Evolutionary conservation across 2,888 invertebrate species (phyloP), one percentile per base, ranked within the genome.

Genomic region (Rhabditophanes sp.): DNA sequence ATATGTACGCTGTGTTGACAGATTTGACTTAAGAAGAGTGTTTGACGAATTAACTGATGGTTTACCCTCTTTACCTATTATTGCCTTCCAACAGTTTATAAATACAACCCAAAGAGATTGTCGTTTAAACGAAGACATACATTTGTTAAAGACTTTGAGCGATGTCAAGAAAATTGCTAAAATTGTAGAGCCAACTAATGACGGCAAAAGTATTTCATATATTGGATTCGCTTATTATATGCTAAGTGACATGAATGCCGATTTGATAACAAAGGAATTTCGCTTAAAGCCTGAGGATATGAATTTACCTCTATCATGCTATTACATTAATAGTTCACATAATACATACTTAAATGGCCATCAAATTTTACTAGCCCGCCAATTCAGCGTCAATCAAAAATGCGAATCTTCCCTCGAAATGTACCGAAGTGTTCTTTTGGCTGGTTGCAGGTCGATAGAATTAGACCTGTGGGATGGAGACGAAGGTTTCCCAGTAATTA

Each of bases 191-290:
- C n/a, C n/a, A n/a, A n/a, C n/a, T n/a, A n/a, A n/a, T n/a, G n/a
- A n/a, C n/a, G n/a, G n/a, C n/a, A n/a, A n/a, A n/a, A n/a, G n/a
- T n/a, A n/a, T n/a, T n/a, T n/a, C n/a, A 30, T 36, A 3, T 2
- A 27, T 11, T 39, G 18, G 93, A 22, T 76, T 96, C 52, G 87
- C 87, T 68, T 78, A 88, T 43, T 96, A 90, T 72, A 75, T 96
- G 50, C 90, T 93, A 85, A 88, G 90, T 0, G 93, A 96, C 67
- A 90, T 90, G 71, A 93, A 93, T 71, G 88, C 90, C 0, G 93
- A 93, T 0, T 88, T 93, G 46, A 90, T 90, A 70, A 74, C 90
- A 46, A 88, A 93, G 69, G 75, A 87, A n/a, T 72, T 55, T 28
- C 25, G 37, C 15, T 33, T 59, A 17, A 45, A 50, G 18, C 37